Percentiles rank a stretch among this genome's conserved stretches.
These are phyloP conservation scores for Chelon auratus DNA, from an alignment of 2,797 vertebrate species.

Conservation along the genomic window DNA sequence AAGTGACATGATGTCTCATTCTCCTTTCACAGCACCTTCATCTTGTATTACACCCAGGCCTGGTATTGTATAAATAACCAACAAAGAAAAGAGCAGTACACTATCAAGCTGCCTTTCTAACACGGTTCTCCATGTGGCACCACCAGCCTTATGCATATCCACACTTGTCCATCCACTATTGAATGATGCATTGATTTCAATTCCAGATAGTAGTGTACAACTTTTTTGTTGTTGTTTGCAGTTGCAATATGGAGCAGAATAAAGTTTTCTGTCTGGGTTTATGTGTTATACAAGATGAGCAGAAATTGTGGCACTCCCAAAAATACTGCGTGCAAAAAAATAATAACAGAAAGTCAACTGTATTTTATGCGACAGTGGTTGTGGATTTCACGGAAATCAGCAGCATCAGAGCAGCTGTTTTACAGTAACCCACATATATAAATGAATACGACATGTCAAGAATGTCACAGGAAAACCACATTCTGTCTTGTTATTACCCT, in stretches of 20 bases:
- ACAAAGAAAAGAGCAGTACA: slow-evolving; percentile 7
- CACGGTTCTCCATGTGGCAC: slow-evolving; percentile 43
- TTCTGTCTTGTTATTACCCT: slow-evolving; percentile 4
- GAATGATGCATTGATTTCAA: neutral
- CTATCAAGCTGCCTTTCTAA: slow-evolving; percentile 13
- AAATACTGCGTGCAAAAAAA: neutral
- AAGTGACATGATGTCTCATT: slow-evolving; percentile 37
- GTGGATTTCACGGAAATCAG: slow-evolving; percentile 4
- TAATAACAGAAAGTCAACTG: neutral
- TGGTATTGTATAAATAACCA: slow-evolving; percentile 42
- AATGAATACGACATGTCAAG: slow-evolving; percentile 42
- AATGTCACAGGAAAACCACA: slow-evolving; percentile 6
- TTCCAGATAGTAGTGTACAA: neutral
- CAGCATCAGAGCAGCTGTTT: slow-evolving; percentile 21
- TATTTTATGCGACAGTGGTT: neutral
- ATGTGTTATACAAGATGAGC: neutral
- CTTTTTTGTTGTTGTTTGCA: neutral
- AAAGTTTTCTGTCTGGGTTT: neutral
- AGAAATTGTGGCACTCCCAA: neutral
- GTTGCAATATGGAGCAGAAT: neutral
- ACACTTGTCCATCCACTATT: slow-evolving; percentile 15
- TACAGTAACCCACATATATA: slow-evolving; percentile 6
- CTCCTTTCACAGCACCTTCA: slow-evolving; percentile 26
- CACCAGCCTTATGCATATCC: slow-evolving; percentile 35
- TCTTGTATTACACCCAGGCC: slow-evolving; percentile 42